A percentile compares a stretch with the other conserved stretches of the same genome.
phyloP scores from a whole-genome alignment of 1,140 invertebrate species.

The Lordiphosa stackelbergi region DNA sequence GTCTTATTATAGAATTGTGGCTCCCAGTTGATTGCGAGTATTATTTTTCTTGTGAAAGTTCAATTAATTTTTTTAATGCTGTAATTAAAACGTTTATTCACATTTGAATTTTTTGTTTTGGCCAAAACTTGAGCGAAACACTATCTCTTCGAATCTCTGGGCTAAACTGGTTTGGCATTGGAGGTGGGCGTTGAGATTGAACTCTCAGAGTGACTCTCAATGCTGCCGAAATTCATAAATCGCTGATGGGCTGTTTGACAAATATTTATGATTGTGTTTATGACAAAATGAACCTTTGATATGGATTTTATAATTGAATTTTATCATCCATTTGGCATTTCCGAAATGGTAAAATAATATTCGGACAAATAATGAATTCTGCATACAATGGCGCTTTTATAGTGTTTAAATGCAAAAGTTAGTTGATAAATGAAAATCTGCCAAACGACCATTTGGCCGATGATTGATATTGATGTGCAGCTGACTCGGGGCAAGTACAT shows the following conservation, averaged over 20 bases:
- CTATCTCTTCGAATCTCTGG: too few relatives aligned
- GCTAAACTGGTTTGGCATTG: slow-evolving; percentile 5
- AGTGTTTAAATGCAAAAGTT: slow-evolving; percentile 5
- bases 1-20: slow-evolving; percentile 5
- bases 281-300: slow-evolving; percentile 4
- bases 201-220: slow-evolving; percentile 3
- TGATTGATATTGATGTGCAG: slow-evolving; percentile 8
- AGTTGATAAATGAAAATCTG: slow-evolving; percentile 7
- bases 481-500: not conserved
- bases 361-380: slow-evolving; percentile 2
- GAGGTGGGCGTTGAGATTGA: slow-evolving; percentile 8
- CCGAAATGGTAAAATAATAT: slow-evolving; percentile 3
- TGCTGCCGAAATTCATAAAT: slow-evolving; percentile 12
- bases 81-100: slow-evolving; percentile 8
- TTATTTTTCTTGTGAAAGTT: slow-evolving; percentile 10
- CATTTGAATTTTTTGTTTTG: too few relatives aligned
- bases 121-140: too few relatives aligned
- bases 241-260: slow-evolving; percentile 1
- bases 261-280: slow-evolving; percentile 5
- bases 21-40: slow-evolving; percentile 5
- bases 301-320: slow-evolving; percentile 7
- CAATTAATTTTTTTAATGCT: slow-evolving; percentile 12
- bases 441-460: slow-evolving; percentile 1
- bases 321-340: slow-evolving; percentile 12
- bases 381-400: not conserved